These are phyloP conservation scores for Julus scandinavius DNA, from an alignment of 2,888 invertebrate genomes.

Conservation along the genomic window DNA sequence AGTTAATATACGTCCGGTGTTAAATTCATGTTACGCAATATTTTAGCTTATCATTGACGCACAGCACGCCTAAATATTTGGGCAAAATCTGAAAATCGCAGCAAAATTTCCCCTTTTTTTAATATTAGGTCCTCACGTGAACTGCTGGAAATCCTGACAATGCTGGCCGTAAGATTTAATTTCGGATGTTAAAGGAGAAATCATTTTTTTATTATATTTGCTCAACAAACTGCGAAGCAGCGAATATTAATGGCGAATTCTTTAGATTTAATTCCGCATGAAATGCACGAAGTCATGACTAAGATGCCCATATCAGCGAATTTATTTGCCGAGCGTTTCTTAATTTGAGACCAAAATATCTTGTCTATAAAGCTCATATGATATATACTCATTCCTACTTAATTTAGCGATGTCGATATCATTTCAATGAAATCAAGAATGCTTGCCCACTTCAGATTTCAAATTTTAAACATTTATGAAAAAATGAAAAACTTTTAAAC, in stretches of 20 bases:
- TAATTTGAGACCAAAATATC: not conserved
- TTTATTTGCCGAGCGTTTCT: not conserved
- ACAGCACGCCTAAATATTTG: slow-evolving; percentile 22
- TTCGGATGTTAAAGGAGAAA: not conserved
- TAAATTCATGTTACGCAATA: not conserved
- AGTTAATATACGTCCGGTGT: no score
- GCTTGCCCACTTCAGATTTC: no score
- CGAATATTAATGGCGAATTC: slow-evolving; percentile 31
- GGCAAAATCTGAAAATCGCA: not conserved
- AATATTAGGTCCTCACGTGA: no score
- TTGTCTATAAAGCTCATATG: no score
- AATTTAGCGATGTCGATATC: no score
- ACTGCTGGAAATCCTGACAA: not conserved
- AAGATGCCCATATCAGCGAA: not conserved
- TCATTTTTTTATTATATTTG: slow-evolving; percentile 13
- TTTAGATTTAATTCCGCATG: not conserved
- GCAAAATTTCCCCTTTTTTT: no score
- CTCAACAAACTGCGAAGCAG: not conserved
- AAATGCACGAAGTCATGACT: not conserved
- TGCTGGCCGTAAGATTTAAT: not conserved
- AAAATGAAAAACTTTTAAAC: no score
- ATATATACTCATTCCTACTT: no score
- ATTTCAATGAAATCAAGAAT: no score
- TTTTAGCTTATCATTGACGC: slow-evolving; percentile 24
- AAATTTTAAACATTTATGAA: no score